phyloP scores from a whole-genome alignment of 2,888 invertebrate species.

The Dastarcus helophoroides region DNA sequence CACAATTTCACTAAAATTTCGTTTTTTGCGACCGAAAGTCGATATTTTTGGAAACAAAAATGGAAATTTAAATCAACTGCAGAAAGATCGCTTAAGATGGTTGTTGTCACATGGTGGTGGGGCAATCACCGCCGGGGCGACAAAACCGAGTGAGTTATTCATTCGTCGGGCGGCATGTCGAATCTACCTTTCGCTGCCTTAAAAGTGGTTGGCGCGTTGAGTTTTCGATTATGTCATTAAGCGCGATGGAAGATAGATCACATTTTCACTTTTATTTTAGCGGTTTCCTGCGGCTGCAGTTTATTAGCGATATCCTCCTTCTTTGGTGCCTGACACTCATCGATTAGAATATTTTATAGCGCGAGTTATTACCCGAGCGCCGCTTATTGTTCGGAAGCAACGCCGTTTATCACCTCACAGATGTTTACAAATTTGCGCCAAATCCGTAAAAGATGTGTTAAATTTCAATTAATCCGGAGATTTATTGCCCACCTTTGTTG shows the following conservation, averaged over 20 bases:
- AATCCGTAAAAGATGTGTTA: too few species aligned
- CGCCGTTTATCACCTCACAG: slow-evolving; percentile 1
- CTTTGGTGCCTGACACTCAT: slow-evolving; percentile 22
- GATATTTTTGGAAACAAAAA: too few species aligned
- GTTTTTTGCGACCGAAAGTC: too few species aligned
- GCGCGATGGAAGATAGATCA: slow-evolving; percentile 31
- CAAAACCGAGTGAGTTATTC: too few species aligned
- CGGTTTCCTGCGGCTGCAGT: slow-evolving; percentile 21
- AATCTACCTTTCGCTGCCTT: slow-evolving; percentile 30
- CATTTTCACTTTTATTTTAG: slow-evolving; percentile 29
- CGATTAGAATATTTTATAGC: slow-evolving; percentile 23
- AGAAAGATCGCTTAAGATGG: too few species aligned
- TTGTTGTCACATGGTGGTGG: too few species aligned
- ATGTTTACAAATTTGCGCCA: slow-evolving; percentile 2
- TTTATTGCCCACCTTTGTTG: too few species aligned
- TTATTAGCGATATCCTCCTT: slow-evolving; percentile 25
- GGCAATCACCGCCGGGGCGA: too few species aligned
- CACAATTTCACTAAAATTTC: too few species aligned
- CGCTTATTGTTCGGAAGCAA: slow-evolving; percentile 9
- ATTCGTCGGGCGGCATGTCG: slow-evolving; percentile 25
- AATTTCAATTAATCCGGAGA: too few species aligned
- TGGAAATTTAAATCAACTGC: too few species aligned
- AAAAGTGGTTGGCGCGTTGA: slow-evolving; percentile 28
- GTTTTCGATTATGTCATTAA: slow-evolving; percentile 33
- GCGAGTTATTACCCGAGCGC: slow-evolving; percentile 11